Base-by-base conservation (phyloP, 2,888 invertebrate species). In the Exocentrus adspersus region DNA sequence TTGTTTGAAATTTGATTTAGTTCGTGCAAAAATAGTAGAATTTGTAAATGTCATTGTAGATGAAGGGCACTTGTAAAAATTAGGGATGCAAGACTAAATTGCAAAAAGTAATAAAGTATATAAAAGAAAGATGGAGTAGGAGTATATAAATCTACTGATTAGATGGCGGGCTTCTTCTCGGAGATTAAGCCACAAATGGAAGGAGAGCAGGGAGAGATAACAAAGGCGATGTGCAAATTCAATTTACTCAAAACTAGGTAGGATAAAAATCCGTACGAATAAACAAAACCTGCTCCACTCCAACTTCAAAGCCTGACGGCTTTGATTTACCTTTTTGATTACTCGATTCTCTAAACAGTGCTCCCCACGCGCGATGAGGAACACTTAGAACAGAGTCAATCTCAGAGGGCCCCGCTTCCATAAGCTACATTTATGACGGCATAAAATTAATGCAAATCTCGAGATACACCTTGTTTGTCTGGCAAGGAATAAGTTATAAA, bases 391-490 rank as follows among this genome's bases (percentile, higher is more conserved):
- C 62, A 41, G 53, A 72, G 69, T 69, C 66, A 65, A 72, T 71
- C 69, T 72, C 64, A 46, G 65, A 57, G 53, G 54, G 59, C 57
- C 72, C 73, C 69, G 70, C 70, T 67, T 72, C 67, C 63, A 69
- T 71, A 74, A 75, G 76, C 80, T 79, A 79, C 81, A 80, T 81
- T 82, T 82, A 82, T 81, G 82, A 80, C 73, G 78, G 79, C 78
- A 81, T 81, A 80, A 81, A 82, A 82, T 82, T 82, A 82, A 82
- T 82, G 82, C 81, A 82, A 82, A 82, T 81, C 81, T 81, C 79
- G 70, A 79, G 79, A 81, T 81, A 80, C 79, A 81, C 81, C 81
- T 81, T 81, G 80, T 80, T 80, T 79, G 79, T 77, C 75, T 76
- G 77, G 74, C 65, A 68, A 68, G 77, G 76, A 79, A 79, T 78